phyloP scores from a whole-genome alignment of 1,140 invertebrate species.

The Hydropsyche tenuis region DNA sequence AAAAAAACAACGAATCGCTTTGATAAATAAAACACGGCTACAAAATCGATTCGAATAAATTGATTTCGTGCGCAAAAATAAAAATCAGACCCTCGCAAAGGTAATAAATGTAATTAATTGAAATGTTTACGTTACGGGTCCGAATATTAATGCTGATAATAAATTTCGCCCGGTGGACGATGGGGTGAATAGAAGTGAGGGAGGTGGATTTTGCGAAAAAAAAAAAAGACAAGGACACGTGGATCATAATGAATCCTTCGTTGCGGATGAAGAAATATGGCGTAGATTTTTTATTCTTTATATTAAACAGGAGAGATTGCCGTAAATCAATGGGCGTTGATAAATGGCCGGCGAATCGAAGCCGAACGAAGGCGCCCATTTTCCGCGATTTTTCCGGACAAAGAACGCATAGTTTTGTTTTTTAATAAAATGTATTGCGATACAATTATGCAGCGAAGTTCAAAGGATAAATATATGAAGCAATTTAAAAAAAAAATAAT shows the following conservation, averaged over 20 bases:
- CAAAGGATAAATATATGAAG: no score
- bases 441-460: no score
- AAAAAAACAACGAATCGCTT: no score
- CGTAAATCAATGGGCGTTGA: slow-evolving; percentile 7
- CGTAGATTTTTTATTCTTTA: neutral
- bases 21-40: no score
- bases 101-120: slow-evolving; percentile 3
- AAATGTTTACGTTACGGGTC: neutral
- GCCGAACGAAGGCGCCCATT: neutral
- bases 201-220: neutral
- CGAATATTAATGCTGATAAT: slow-evolving; percentile 13
- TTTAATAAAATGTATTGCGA: no score
- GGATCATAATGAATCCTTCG: slow-evolving; percentile 19
- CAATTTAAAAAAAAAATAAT: no score
- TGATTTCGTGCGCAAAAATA: no score
- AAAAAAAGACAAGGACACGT: slow-evolving; percentile 15
- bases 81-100: no score
- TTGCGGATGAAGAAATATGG: slow-evolving; percentile 19
- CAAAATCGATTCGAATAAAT: no score
- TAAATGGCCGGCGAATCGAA: slow-evolving; percentile 1
- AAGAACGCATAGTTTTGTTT: no score
- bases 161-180: neutral
- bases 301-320: slow-evolving; percentile 21
- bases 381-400: no score
- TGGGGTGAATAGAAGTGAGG: neutral